Evolutionary conservation across 2,113 vertebrate species (phyloP).

Genomic region (Zapornia atra): DNA sequence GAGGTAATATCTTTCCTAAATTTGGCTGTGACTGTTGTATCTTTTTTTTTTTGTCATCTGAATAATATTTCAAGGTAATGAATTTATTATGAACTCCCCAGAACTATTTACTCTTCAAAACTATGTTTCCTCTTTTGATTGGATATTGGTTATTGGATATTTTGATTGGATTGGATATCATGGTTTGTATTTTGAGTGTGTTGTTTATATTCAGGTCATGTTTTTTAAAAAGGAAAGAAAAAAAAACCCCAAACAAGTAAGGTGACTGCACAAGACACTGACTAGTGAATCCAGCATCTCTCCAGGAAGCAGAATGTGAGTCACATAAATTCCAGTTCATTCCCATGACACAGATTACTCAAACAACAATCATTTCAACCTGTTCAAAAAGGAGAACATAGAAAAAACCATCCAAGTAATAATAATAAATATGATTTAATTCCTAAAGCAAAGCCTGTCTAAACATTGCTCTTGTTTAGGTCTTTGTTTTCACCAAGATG

Average conservation of each 20-base stretch:
- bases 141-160: no score
- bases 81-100: background rate
- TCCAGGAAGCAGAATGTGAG: background rate
- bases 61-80: background rate
- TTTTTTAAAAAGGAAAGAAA: background rate
- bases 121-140: background rate
- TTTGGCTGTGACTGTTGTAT: background rate
- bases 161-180: no score
- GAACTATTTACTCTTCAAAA: background rate
- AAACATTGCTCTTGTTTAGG: background rate
- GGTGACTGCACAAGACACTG: background rate
- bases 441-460: background rate
- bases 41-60: background rate
- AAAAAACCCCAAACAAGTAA: no score
- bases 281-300: background rate
- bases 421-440: background rate
- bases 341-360: background rate
- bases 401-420: background rate
- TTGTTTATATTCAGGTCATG: background rate
- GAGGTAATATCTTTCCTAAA: background rate
- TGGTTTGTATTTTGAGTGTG: background rate
- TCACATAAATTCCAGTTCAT: background rate
- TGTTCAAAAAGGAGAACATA: background rate
- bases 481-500: background rate
- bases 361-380: background rate